Evolutionary conservation across 1,140 invertebrate species (phyloP).

Genomic region (Drosophila seguyi): DNA sequence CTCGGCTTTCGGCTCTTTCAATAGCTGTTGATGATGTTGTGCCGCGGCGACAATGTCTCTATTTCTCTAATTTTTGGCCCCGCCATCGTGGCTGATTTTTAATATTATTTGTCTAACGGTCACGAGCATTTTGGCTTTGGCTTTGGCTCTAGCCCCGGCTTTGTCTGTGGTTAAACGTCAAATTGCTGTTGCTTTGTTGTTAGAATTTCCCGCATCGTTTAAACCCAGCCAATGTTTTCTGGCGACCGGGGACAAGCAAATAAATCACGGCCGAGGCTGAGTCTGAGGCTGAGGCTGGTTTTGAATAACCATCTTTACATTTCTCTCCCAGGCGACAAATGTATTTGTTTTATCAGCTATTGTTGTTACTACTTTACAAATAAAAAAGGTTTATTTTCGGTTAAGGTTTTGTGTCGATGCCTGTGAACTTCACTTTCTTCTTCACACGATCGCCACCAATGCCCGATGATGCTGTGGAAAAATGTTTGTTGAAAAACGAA

Average conservation of each 20-base stretch:
- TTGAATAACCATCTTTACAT: constrained; percentile 77
- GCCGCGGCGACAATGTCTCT: constrained; percentile 78
- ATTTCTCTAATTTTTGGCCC: constrained; percentile 71
- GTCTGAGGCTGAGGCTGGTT: constrained; percentile 36
- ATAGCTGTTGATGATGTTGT: constrained; percentile 81
- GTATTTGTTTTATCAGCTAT: constrained; percentile 83
- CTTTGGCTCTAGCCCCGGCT: constrained; percentile 23
- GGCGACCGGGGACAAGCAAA: constrained; percentile 74
- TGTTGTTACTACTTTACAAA: constrained; percentile 58
- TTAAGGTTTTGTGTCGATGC: constrained; percentile 46
- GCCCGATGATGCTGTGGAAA: constrained; percentile 54
- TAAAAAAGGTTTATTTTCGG: constrained; percentile 55
- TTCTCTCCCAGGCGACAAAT: constrained; percentile 75
- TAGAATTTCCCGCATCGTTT: constrained; percentile 82
- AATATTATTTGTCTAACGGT: constrained; percentile 82
- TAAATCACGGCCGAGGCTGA: constrained; percentile 65
- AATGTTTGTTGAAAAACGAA: constrained; percentile 77
- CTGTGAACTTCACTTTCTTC: constrained; percentile 75
- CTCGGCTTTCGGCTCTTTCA: constrained; percentile 59
- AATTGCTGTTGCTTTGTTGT: constrained; percentile 58
- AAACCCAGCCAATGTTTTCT: constrained; percentile 76
- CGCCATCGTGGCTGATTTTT: constrained; percentile 68
- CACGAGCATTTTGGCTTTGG: constrained; percentile 74
- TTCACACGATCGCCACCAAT: constrained; percentile 50
- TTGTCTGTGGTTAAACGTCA: constrained; percentile 61